Percentiles rank a stretch among this genome's conserved stretches.
Evolutionary conservation across 2,797 vertebrate species (phyloP).

Genomic region (Alfaro cultratus): DNA sequence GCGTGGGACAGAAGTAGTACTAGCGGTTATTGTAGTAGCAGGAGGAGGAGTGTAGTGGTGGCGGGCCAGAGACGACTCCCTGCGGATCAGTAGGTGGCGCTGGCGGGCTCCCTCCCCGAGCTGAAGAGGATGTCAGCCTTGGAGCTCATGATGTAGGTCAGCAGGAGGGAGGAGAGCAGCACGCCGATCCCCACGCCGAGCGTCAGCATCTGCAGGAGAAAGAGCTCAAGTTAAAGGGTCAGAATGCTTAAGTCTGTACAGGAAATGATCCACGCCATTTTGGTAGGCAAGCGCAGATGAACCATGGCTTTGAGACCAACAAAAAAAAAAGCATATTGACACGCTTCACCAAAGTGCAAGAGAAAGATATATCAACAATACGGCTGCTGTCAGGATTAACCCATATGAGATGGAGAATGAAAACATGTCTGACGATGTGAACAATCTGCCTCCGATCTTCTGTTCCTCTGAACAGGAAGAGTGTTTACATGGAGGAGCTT

Average conservation of each 20-base stretch:
- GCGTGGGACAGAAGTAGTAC: conserved; percentile 45
- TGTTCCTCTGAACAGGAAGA: no score
- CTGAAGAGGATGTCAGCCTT: conserved; percentile 92
- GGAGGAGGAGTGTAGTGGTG: conserved; percentile 49
- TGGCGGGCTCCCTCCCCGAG: conserved; percentile 79
- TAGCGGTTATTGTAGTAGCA: conserved; percentile 25
- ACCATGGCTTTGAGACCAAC: no score
- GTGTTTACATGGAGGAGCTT: no score
- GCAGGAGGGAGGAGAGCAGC: conserved; percentile 83
- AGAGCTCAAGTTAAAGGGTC: not conserved
- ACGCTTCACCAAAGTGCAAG: no score
- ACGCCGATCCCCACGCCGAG: conserved; percentile 85
- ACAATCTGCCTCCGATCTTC: no score
- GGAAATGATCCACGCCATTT: no score
- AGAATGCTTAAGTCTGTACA: not conserved
- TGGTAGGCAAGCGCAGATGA: no score
- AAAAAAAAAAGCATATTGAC: no score
- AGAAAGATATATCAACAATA: no score
- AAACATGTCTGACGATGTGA: no score
- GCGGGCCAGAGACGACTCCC: conserved; percentile 23
- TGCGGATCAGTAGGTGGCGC: conserved; percentile 86
- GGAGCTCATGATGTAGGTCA: conserved; percentile 89
- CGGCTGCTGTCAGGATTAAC: no score
- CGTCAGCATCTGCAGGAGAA: conserved; percentile 84
- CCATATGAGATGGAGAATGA: no score